Evolutionary conservation across 2,888 invertebrate genomes (phyloP).

Genomic region (Campoletis raptor): DNA sequence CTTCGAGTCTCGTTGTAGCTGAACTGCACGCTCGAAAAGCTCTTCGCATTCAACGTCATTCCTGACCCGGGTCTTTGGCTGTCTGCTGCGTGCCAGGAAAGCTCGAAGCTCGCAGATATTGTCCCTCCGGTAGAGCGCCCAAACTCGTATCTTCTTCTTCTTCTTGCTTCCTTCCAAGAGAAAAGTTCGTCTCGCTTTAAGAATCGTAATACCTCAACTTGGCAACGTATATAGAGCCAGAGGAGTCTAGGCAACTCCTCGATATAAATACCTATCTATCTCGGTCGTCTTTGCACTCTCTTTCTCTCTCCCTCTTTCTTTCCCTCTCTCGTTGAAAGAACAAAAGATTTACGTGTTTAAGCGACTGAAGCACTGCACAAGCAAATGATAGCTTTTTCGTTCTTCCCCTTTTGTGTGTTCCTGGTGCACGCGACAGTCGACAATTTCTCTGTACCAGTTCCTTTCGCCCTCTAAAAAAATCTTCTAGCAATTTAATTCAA

Average conservation of each 20-base stretch:
- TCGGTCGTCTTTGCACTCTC: conserved; percentile 62
- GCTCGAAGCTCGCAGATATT: conserved; percentile 53
- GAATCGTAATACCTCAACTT: conserved; percentile 55
- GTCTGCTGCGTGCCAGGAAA: conserved; percentile 62
- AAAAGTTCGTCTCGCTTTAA: conserved; percentile 44
- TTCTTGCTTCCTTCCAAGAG: conserved; percentile 55
- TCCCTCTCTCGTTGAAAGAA: conserved; percentile 56
- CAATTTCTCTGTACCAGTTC: neutral
- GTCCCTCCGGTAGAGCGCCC: conserved; percentile 29
- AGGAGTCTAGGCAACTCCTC: conserved; percentile 63
- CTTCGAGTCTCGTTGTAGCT: conserved; percentile 58
- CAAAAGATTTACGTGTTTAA: conserved; percentile 64
- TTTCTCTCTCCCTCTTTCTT: neutral
- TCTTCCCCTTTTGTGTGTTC: conserved; percentile 20
- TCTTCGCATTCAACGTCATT: conserved; percentile 64
- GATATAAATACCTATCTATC: conserved; percentile 71
- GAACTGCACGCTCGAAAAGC: conserved; percentile 57
- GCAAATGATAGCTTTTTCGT: conserved; percentile 22
- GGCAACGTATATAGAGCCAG: conserved; percentile 42
- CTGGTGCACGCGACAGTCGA: neutral
- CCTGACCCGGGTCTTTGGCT: conserved; percentile 59
- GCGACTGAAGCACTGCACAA: neutral
- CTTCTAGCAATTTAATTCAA: neutral
- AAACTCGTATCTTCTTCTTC: conserved; percentile 37
- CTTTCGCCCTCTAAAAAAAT: neutral